phyloP scores from a whole-genome alignment of 2,113 vertebrate species.

The Raja brachyura region DNA sequence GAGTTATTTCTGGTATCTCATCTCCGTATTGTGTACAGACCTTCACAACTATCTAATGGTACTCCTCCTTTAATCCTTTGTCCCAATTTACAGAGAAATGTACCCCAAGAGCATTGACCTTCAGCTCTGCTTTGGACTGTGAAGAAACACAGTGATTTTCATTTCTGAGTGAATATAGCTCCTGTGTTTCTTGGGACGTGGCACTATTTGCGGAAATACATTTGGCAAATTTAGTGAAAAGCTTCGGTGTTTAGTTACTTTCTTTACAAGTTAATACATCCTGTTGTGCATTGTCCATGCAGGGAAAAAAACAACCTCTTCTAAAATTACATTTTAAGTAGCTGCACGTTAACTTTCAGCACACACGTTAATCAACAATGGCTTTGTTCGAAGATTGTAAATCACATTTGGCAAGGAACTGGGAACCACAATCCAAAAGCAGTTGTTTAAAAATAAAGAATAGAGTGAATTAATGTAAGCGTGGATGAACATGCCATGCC shows the following conservation, averaged over 20 bases:
- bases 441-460: neutral
- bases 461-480: neutral
- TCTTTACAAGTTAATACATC: neutral
- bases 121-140: neutral
- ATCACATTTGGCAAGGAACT: neutral
- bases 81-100: neutral
- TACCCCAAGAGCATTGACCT: neutral
- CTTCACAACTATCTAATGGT: neutral
- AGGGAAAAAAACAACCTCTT: neutral
- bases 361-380: neutral
- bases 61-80: neutral
- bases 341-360: neutral
- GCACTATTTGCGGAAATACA: neutral
- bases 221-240: neutral
- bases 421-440: neutral
- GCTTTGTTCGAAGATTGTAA: neutral
- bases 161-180: neutral
- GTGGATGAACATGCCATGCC: neutral
- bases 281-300: neutral
- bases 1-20: neutral
- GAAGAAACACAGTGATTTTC: slow-evolving; percentile 1
- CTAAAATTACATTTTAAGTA: slow-evolving; percentile 10
- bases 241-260: neutral
- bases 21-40: neutral
- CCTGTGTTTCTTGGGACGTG: neutral